Conservation (phyloP, 2,888 invertebrate species). For the Eretmocerus hayati region DNA sequence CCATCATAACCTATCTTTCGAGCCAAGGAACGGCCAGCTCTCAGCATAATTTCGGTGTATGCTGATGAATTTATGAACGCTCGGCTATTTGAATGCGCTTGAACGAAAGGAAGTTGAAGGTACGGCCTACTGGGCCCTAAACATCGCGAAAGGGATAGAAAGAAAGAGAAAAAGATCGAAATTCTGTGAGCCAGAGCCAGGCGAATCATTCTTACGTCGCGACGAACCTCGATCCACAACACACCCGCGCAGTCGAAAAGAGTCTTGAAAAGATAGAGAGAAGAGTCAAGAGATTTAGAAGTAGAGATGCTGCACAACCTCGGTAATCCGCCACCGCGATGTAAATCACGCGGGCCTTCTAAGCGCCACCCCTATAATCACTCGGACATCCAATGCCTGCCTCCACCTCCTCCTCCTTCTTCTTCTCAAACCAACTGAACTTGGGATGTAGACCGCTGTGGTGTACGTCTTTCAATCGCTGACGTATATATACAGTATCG, state of each 20-base stretch:
- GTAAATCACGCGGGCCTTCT: slow-evolving; percentile 43
- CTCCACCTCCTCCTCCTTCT: background rate
- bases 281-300: slow-evolving; percentile 39
- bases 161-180: background rate
- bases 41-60: slow-evolving; percentile 32
- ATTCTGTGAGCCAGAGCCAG: too few relatives aligned
- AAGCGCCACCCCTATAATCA: slow-evolving; percentile 47
- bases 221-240: too few relatives aligned
- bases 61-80: slow-evolving; percentile 46
- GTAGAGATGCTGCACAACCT: slow-evolving; percentile 27
- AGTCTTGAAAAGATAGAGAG: slow-evolving; percentile 24
- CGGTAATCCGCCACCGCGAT: slow-evolving; percentile 27
- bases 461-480: too few relatives aligned
- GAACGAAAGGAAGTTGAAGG: slow-evolving; percentile 34
- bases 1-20: too few relatives aligned
- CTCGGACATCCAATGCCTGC: slow-evolving; percentile 26
- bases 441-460: background rate
- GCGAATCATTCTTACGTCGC: too few relatives aligned
- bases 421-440: background rate
- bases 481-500: too few relatives aligned
- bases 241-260: slow-evolving; percentile 24
- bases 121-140: slow-evolving; percentile 36
- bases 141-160: background rate
- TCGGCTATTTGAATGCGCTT: slow-evolving; percentile 45
- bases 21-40: too few relatives aligned